Conservation (phyloP, 2,797 vertebrate genomes). For the Limnodromus scolopaceus region DNA sequence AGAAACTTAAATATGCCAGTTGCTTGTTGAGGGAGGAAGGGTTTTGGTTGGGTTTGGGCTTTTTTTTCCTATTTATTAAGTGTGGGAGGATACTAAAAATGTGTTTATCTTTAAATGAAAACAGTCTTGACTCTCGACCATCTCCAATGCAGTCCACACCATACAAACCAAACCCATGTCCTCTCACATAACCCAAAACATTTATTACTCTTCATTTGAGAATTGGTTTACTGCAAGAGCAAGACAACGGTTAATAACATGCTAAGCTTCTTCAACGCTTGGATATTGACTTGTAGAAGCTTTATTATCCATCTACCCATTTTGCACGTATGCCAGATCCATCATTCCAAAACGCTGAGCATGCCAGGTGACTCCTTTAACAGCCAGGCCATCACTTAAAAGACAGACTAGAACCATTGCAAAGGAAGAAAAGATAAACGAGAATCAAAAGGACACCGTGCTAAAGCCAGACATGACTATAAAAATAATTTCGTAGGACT, state of each 20-base stretch:
- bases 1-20: neutral
- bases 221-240: neutral
- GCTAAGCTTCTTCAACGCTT: neutral
- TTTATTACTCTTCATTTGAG: neutral
- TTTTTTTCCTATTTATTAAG: neutral
- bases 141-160: neutral
- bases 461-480: neutral
- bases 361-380: neutral
- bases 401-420: neutral
- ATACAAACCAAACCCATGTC: neutral
- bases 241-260: neutral
- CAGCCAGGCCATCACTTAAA: neutral
- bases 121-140: neutral
- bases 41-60: fast-evolving
- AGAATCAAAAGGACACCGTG: neutral
- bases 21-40: neutral
- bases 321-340: neutral
- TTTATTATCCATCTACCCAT: neutral
- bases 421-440: neutral
- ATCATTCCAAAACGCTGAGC: neutral
- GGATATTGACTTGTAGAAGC: neutral
- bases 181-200: neutral
- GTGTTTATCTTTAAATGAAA: neutral
- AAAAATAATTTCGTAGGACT: neutral
- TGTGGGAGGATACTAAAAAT: neutral